Evolutionary conservation across 2,888 invertebrate genomes (phyloP).

Genomic region (Hydriomena furcata): DNA sequence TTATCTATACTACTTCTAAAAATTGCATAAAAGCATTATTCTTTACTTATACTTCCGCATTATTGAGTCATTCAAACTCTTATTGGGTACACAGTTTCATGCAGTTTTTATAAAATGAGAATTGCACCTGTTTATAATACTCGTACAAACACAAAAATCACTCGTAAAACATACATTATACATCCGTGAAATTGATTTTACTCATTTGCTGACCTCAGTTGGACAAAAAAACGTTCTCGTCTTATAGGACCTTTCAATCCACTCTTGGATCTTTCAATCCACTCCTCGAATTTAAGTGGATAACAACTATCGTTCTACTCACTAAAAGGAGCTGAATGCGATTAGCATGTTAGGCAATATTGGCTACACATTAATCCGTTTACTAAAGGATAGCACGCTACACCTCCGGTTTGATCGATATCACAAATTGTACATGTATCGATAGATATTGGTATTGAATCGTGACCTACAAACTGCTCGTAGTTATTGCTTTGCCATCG

Average conservation of each 20-base stretch:
- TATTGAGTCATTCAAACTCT: too few species aligned
- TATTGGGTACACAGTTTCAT: too few species aligned
- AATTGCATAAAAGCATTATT: not conserved
- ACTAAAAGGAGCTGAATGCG: constrained; percentile 42
- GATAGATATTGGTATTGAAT: constrained; percentile 18
- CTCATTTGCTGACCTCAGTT: not conserved
- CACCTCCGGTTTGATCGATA: constrained; percentile 69
- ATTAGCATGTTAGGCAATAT: constrained; percentile 65
- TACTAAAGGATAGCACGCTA: constrained; percentile 57
- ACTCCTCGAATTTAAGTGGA: constrained; percentile 10
- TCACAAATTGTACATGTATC: constrained; percentile 20
- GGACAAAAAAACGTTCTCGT: not conserved
- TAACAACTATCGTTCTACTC: constrained; percentile 23
- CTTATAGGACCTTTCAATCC: constrained; percentile 5
- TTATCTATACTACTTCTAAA: not conserved
- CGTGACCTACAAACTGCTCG: constrained; percentile 22
- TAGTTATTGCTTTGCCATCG: not conserved
- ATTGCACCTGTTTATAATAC: too few species aligned
- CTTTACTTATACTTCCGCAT: too few species aligned
- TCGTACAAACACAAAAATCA: too few species aligned
- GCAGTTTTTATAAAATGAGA: too few species aligned
- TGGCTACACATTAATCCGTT: constrained; percentile 57
- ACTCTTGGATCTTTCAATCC: constrained; percentile 7
- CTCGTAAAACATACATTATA: too few species aligned
- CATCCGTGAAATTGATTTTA: too few species aligned